phyloP scores from a whole-genome alignment of 2,888 invertebrate genomes.

The Salticus scenicus region DNA sequence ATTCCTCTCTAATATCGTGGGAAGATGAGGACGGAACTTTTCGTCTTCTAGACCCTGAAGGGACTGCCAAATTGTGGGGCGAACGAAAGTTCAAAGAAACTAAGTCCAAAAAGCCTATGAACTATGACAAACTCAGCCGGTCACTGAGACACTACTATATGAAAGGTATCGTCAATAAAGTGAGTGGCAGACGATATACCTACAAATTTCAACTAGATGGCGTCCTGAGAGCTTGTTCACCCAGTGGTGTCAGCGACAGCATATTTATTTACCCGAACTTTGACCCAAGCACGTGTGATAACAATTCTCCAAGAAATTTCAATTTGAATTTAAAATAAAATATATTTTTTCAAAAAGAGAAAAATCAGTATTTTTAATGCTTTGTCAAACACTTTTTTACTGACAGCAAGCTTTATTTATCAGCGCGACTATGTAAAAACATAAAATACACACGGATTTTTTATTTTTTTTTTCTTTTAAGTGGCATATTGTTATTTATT shows the following conservation, averaged over 20 bases:
- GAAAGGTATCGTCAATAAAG: constrained; percentile 99
- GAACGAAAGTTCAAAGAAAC: constrained; percentile 92
- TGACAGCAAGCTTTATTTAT: too few species aligned
- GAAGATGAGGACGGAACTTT: constrained; percentile 97
- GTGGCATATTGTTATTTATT: too few species aligned
- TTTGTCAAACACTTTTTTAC: too few species aligned
- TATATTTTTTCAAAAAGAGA: too few species aligned
- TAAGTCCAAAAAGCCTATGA: constrained; percentile 99
- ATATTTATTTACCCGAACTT: constrained; percentile 24
- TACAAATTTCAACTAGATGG: constrained; percentile 90
- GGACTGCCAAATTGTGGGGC: constrained; percentile 98
- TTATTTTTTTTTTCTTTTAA: too few species aligned
- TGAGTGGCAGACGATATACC: constrained; percentile 96
- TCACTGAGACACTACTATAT: constrained; percentile 99
- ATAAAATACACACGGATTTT: too few species aligned
- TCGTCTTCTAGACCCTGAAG: constrained; percentile 97
- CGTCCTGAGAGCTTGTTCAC: constrained; percentile 69
- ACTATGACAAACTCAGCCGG: constrained; percentile 98
- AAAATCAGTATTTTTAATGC: too few species aligned
- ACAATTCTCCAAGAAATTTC: background rate
- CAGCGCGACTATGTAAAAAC: too few species aligned
- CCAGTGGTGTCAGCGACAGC: constrained; percentile 35
- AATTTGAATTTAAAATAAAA: too few species aligned
- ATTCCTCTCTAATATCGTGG: constrained; percentile 92
- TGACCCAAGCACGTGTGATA: background rate